These are phyloP conservation scores for Peromyscus attwateri DNA, from an alignment of 2,797 vertebrate genomes.

Conservation along the genomic window DNA sequence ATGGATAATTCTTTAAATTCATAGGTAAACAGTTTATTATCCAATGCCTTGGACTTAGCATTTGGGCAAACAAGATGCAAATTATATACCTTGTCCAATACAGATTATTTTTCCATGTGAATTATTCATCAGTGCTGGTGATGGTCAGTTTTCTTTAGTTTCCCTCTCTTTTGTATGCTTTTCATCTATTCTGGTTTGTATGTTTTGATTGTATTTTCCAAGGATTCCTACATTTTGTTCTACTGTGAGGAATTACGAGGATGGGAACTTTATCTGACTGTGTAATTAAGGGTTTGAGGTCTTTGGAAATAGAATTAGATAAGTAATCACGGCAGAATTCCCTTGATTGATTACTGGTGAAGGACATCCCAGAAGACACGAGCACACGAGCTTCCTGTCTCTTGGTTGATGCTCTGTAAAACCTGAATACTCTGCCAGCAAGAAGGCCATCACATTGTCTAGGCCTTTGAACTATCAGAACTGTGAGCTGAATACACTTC, in stretches of 20 bases:
- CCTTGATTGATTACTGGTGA: not conserved
- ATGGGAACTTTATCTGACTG: not conserved
- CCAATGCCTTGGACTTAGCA: not conserved
- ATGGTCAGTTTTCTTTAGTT: not conserved
- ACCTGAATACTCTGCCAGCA: not conserved
- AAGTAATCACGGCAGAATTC: not conserved
- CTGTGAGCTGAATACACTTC: not conserved
- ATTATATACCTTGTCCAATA: not conserved
- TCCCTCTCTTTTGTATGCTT: not conserved
- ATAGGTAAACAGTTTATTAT: conserved; percentile 3
- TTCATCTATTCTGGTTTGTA: not conserved
- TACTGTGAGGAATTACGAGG: not conserved
- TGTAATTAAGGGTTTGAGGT: not conserved
- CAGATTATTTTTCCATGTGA: not conserved
- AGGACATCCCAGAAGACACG: not conserved
- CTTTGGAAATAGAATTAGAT: not conserved
- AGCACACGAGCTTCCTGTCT: not conserved
- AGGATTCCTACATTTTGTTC: not conserved
- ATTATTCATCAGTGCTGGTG: not conserved
- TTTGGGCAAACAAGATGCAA: conserved; percentile 34
- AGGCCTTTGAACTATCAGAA: not conserved
- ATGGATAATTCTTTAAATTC: not conserved
- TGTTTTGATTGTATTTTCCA: not conserved
- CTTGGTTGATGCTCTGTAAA: not conserved
- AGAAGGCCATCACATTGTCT: not conserved